Conservation (phyloP, 2,113 vertebrate genomes). For the Arothron firmamentum region DNA sequence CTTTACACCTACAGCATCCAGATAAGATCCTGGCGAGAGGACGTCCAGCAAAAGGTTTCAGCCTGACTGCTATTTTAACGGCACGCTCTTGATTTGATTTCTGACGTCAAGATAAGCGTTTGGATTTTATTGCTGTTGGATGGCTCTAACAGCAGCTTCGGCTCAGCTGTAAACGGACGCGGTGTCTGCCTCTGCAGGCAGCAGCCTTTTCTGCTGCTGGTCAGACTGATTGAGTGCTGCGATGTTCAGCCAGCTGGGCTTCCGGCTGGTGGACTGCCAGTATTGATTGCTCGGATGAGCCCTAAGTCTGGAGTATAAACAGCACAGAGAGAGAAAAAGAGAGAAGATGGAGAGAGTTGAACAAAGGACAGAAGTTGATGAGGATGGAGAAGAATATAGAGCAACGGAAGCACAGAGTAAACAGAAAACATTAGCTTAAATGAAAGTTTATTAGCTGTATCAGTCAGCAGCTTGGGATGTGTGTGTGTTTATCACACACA, state of each 20-base stretch:
- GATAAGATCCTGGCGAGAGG: conserved; percentile 12
- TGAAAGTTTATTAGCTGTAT: conserved; percentile 78
- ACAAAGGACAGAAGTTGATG: too few species aligned
- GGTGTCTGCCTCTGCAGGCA: conserved; percentile 40
- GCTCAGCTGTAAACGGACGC: conserved; percentile 25
- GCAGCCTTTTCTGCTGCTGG: conserved; percentile 34
- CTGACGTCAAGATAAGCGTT: conserved; percentile 5
- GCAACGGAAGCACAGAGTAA: background rate
- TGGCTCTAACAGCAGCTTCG: conserved; percentile 30
- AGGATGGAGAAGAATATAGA: background rate
- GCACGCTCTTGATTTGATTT: conserved; percentile 26
- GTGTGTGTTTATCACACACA: too few species aligned
- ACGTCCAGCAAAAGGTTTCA: conserved; percentile 6
- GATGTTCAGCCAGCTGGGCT: conserved; percentile 50
- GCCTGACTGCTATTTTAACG: conserved; percentile 14
- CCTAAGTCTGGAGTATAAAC: conserved; percentile 28
- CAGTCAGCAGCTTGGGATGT: conserved; percentile 59
- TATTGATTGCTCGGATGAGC: conserved; percentile 47
- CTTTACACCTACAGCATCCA: conserved; percentile 35
- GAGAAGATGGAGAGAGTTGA: background rate
- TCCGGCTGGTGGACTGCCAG: conserved; percentile 54
- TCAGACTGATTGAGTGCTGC: conserved; percentile 63
- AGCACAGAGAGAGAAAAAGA: conserved; percentile 16
- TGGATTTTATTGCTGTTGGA: conserved; percentile 21
- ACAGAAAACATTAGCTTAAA: conserved; percentile 69